These are phyloP conservation scores for Pseudolaguvia tuberculata DNA, from an alignment of 2,113 vertebrate genomes.

Conservation along the genomic window DNA sequence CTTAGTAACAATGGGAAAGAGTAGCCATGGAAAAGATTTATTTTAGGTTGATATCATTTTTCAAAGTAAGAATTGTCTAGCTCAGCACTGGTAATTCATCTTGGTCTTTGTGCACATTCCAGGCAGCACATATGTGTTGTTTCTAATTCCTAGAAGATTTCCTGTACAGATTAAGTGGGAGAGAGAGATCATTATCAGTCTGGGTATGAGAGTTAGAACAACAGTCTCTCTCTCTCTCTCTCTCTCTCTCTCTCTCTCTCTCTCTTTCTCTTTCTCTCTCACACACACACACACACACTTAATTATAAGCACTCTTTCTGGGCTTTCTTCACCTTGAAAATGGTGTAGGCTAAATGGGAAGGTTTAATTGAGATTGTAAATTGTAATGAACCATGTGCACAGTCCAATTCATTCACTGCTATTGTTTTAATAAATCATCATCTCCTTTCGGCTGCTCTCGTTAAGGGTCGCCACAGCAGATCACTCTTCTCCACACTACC, in stretches of 20 bases:
- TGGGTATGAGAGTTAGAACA: constrained; percentile 25
- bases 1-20: constrained; percentile 51
- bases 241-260: not conserved
- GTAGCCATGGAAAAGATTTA: constrained; percentile 71
- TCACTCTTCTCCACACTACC: too few relatives aligned
- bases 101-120: constrained; percentile 70
- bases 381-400: constrained; percentile 42
- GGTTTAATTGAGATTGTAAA: constrained; percentile 56
- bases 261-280: not conserved
- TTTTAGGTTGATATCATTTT: constrained; percentile 68
- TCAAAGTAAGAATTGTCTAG: constrained; percentile 71
- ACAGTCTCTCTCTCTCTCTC: constrained; percentile 1
- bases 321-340: constrained; percentile 53
- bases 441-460: too few relatives aligned
- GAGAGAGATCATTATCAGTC: constrained; percentile 63
- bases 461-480: too few relatives aligned
- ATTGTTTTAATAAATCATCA: too few relatives aligned
- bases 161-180: constrained; percentile 52
- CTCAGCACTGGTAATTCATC: constrained; percentile 74
- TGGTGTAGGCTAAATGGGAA: constrained; percentile 54
- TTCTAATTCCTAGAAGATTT: constrained; percentile 70
- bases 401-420: constrained; percentile 37
- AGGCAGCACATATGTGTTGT: constrained; percentile 65
- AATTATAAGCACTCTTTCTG: constrained; percentile 62
- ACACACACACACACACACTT: constrained; percentile 37